A percentile compares a stretch with the other conserved stretches of the same genome.
These are phyloP conservation scores for Platycheirus albimanus DNA, from an alignment of 2,888 invertebrate species.

Conservation along the genomic window DNA sequence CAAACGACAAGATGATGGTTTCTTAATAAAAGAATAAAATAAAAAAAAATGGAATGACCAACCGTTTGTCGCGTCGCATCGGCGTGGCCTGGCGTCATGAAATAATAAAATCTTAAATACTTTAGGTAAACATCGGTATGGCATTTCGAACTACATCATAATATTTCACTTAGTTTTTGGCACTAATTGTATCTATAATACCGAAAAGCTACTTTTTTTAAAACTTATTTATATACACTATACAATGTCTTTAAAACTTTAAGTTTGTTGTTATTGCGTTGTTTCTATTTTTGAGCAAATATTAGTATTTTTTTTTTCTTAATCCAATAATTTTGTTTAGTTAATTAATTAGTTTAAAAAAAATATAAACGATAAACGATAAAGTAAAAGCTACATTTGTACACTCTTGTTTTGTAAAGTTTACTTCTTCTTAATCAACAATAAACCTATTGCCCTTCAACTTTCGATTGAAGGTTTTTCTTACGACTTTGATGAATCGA, in stretches of 20 bases:
- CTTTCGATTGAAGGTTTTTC: slow-evolving; percentile 54
- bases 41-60: no score
- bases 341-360: background rate
- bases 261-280: background rate
- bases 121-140: background rate
- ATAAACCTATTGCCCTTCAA: slow-evolving; percentile 40
- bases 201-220: slow-evolving; percentile 9
- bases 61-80: slow-evolving; percentile 11
- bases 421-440: slow-evolving; percentile 8
- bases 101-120: background rate
- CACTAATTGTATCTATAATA: slow-evolving; percentile 23
- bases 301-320: slow-evolving; percentile 5
- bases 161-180: slow-evolving; percentile 35
- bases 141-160: slow-evolving; percentile 37
- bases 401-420: slow-evolving; percentile 28
- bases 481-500: slow-evolving; percentile 67
- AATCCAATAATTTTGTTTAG: background rate
- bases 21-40: no score
- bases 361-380: slow-evolving; percentile 10
- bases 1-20: no score
- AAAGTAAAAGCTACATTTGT: slow-evolving; percentile 20
- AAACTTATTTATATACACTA: slow-evolving; percentile 23
- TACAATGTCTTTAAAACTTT: slow-evolving; percentile 35
- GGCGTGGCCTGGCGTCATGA: no score
- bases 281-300: slow-evolving; percentile 23